Base-by-base conservation (phyloP, 2,797 vertebrate species). In the Alectoris magna region DNA sequence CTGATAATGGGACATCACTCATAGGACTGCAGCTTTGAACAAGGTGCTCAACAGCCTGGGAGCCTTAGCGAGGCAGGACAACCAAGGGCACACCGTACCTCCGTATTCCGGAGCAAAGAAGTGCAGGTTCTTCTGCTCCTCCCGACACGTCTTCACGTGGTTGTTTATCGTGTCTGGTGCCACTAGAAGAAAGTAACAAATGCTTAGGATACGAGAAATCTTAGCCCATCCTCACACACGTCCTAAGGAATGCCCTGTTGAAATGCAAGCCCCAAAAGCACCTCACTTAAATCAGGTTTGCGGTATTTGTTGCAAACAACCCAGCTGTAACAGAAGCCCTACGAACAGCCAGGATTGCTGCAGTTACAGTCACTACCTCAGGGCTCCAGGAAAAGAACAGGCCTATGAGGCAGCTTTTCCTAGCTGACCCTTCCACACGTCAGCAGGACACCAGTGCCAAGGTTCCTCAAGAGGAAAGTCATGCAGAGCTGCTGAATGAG, bases 81-180 rank as follows among this genome's bases (percentile, higher is more conserved):
- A 29, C 39, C 48, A 23, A 6, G 66, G 71, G 17, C n/a, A 49
- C 21, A 5, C 43, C 79, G 72, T 97, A 99, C 99, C 99, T 98
- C 98, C 99, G 60, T 99, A 99, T 96, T 99, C 99, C 0, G 99
- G 99, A 74, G 99, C 99, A 96, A 99, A 99, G 97, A 99, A 99
- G 97, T 99, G 99, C 96, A 99, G 96, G 97, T 99, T 99, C 94
- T 99, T 99, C 97, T 99, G 98, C 85, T 99, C 99, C 96, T 99
- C 99, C 13, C 98, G 98, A 97, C 98, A 99, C 3, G 99, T 99
- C 98, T 99, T 99, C 97, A 99, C 99, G 0, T 99, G 99, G 96
- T 98, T 99, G 97, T 99, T 99, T 96, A 99, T 99, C 19, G 99
- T 99, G 96, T 99, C 99, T 19, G 99, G 99, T 69, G 99, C 99